Conservation (phyloP, 2,113 vertebrate genomes). For the Rhea americana region DNA sequence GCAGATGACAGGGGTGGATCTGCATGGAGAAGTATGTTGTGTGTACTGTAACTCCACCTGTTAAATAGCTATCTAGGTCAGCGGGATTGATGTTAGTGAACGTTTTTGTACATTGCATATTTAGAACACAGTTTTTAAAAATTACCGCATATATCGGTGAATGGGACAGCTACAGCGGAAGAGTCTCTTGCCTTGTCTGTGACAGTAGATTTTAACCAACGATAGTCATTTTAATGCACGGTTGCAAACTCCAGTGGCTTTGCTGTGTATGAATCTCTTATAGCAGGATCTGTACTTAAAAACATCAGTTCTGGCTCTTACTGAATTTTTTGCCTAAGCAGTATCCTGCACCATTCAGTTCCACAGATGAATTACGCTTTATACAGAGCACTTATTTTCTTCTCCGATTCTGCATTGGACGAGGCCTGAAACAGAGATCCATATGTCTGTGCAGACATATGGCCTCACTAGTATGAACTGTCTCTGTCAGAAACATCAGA, state of each 20-base stretch:
- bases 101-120: not conserved
- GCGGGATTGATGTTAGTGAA: not conserved
- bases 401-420: not conserved
- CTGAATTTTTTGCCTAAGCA: not conserved
- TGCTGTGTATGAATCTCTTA: not conserved
- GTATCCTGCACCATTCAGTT: not conserved
- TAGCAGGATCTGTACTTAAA: not conserved
- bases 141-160: not conserved
- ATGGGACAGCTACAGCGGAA: not conserved
- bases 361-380: not conserved
- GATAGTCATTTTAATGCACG: not conserved
- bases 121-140: not conserved
- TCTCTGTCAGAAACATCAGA: conserved; percentile 52
- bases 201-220: not conserved
- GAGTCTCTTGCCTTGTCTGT: not conserved
- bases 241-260: not conserved
- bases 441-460: not conserved
- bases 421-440: conserved; percentile 19
- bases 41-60: not conserved
- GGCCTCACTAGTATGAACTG: not conserved
- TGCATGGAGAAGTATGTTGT: not conserved
- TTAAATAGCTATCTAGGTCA: not conserved
- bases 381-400: not conserved
- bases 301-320: not conserved
- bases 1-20: not conserved